phyloP scores from a whole-genome alignment of 2,797 vertebrate genomes.

The Aeoliscus strigatus region DNA sequence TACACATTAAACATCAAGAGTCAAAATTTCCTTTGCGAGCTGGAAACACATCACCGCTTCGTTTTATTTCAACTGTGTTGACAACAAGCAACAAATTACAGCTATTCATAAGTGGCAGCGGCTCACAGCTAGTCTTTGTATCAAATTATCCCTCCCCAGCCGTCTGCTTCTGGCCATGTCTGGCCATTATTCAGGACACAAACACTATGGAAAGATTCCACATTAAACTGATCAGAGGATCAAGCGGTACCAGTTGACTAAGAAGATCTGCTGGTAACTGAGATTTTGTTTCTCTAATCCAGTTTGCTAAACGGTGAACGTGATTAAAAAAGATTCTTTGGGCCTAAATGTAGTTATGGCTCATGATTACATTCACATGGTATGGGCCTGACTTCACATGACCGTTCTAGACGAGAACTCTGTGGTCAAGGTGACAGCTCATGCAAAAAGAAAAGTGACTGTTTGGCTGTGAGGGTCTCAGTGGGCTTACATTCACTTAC shows the following conservation, averaged over 20 bases:
- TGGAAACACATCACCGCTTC: conserved; percentile 23
- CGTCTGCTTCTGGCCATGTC: conserved; percentile 17
- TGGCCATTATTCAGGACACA: conserved; percentile 18
- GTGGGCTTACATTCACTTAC: conserved; percentile 20
- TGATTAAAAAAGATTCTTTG: conserved; percentile 66
- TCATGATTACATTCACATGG: conserved; percentile 69
- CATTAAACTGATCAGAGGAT: conserved; percentile 56
- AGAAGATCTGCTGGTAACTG: conserved; percentile 51
- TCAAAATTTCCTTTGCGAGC: conserved; percentile 12
- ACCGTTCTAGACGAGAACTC: conserved; percentile 53
- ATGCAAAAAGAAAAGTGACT: conserved; percentile 46
- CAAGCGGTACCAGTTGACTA: conserved; percentile 56
- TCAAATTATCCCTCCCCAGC: conserved; percentile 17
- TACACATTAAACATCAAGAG: conserved; percentile 39
- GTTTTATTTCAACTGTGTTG: conserved; percentile 30
- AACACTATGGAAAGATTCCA: conserved; percentile 33
- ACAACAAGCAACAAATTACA: conserved; percentile 40
- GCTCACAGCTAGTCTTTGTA: conserved; percentile 14
- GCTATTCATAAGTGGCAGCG: conserved; percentile 11
- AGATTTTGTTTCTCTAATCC: conserved; percentile 65
- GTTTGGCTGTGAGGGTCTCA: conserved; percentile 24
- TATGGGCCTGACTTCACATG: conserved; percentile 69
- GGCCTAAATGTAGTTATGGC: conserved; percentile 63
- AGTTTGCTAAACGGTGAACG: conserved; percentile 69
- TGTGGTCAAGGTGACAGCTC: conserved; percentile 62